A percentile compares a stretch with the other conserved stretches of the same genome.
Conservation (phyloP, 2,113 vertebrate species). For the Ranitomeya imitator region DNA sequence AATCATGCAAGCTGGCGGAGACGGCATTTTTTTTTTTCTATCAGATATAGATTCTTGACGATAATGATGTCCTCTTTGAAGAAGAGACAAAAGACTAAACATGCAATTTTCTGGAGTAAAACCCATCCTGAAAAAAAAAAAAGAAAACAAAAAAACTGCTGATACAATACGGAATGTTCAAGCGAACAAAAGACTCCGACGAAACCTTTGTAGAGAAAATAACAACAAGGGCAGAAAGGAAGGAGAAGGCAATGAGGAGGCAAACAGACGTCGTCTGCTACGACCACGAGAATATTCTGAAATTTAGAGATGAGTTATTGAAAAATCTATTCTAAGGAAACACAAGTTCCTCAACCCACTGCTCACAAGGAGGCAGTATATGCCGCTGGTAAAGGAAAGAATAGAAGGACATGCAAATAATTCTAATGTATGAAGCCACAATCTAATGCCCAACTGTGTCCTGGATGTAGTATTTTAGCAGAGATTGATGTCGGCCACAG, state of each 20-base stretch:
- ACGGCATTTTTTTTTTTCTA: not conserved
- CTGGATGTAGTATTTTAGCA: not conserved
- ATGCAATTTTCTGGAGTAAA: not conserved
- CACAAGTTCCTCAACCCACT: not conserved
- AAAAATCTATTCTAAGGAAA: conserved; percentile 23
- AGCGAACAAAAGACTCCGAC: not conserved
- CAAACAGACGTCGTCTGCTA: not conserved
- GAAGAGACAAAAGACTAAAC: conserved; percentile 9
- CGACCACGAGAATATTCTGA: not conserved
- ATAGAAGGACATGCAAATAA: conserved; percentile 5
- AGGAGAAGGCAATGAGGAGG: not conserved
- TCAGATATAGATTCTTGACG: conserved; percentile 1
- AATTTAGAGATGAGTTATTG: not conserved
- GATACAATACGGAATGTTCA: conserved; percentile 7
- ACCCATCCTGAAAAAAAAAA: not conserved
- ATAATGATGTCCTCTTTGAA: conserved; percentile 32
- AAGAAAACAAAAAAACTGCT: not conserved
- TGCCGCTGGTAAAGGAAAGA: not conserved
- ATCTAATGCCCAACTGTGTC: not conserved
- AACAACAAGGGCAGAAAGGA: not conserved
- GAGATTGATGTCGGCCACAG: conserved; percentile 12
- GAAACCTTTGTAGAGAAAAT: not conserved
- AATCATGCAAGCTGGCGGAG: not conserved
- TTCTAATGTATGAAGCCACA: not conserved
- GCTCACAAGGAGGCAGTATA: not conserved